phyloP scores from a whole-genome alignment of 2,888 invertebrate species.

The Dicyrtomina minuta region DNA sequence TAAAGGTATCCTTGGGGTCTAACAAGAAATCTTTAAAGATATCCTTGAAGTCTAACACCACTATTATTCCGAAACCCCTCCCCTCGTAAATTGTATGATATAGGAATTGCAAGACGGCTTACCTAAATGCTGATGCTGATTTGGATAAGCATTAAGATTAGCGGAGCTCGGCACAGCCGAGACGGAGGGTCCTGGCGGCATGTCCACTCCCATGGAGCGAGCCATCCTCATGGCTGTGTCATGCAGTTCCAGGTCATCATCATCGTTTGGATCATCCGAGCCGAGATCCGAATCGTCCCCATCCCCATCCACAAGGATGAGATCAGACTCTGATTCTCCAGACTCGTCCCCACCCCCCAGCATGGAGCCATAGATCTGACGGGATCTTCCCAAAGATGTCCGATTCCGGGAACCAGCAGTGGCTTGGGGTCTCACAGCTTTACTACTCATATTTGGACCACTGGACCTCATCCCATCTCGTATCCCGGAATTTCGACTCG shows the following conservation, averaged over 20 bases:
- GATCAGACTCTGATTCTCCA: slow-evolving; percentile 49
- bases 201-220: slow-evolving; percentile 23
- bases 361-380: slow-evolving; percentile 49
- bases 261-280: slow-evolving; percentile 49
- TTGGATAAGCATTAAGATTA: slow-evolving; percentile 18
- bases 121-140: slow-evolving; percentile 20
- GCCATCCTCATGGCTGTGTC: slow-evolving; percentile 35
- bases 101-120: too few relatives aligned
- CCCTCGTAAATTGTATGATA: too few relatives aligned
- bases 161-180: slow-evolving; percentile 31
- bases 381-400: slow-evolving; percentile 28
- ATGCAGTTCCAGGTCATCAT: slow-evolving; percentile 39
- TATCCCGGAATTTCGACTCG: slow-evolving; percentile 35
- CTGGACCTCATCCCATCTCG: slow-evolving; percentile 37
- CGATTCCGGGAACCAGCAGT: slow-evolving; percentile 31
- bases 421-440: slow-evolving; percentile 24
- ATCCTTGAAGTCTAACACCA: too few relatives aligned
- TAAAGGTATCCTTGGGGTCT: too few relatives aligned
- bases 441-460: slow-evolving; percentile 22
- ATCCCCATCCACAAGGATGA: slow-evolving; percentile 50
- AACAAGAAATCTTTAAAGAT: not conserved
- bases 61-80: too few relatives aligned
- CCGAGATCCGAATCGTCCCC: slow-evolving; percentile 47
- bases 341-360: slow-evolving; percentile 47
- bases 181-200: slow-evolving; percentile 26